These are phyloP conservation scores for Drosophila simulans DNA, from an alignment of 1,140 invertebrate genomes.

Conservation along the genomic window DNA sequence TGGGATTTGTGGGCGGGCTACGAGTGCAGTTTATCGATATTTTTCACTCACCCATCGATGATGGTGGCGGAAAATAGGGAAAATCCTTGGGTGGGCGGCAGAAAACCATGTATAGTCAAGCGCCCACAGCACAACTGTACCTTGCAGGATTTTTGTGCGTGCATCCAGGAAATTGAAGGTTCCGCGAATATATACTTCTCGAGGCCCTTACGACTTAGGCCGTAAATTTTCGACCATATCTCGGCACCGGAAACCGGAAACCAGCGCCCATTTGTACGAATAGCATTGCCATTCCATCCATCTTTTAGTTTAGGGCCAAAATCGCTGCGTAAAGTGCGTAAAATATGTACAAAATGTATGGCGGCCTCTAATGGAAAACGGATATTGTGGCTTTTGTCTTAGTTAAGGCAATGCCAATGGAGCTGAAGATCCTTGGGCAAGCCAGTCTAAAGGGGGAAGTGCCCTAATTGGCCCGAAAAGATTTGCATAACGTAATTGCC, in stretches of 20 bases:
- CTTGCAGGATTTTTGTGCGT: constrained; percentile 58
- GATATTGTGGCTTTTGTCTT: constrained; percentile 74
- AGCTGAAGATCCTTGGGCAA: background rate
- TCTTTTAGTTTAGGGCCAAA: constrained; percentile 51
- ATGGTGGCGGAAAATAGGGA: background rate
- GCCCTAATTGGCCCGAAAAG: constrained; percentile 62
- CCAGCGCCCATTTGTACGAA: constrained; percentile 72
- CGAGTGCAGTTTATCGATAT: constrained; percentile 70
- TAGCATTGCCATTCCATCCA: constrained; percentile 51
- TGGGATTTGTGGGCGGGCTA: constrained; percentile 16
- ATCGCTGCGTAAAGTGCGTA: constrained; percentile 64
- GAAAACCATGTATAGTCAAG: constrained; percentile 23
- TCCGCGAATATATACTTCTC: constrained; percentile 2
- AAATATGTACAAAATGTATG: constrained; percentile 65
- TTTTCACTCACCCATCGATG: constrained; percentile 44
- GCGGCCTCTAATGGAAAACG: constrained; percentile 70
- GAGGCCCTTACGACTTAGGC: constrained; percentile 10
- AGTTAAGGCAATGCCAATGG: background rate
- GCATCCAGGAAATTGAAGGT: constrained; percentile 57
- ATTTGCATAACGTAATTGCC: constrained; percentile 74
- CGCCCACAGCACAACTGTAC: constrained; percentile 62
- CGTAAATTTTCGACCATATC: constrained; percentile 70
- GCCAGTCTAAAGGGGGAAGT: constrained; percentile 34
- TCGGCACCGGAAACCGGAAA: constrained; percentile 70
- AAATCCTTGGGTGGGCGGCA: constrained; percentile 34